Evolutionary conservation across 1,140 invertebrate genomes (phyloP), one percentile per base, ranked within the genome.

Genomic region (Cephus cinctus): DNA sequence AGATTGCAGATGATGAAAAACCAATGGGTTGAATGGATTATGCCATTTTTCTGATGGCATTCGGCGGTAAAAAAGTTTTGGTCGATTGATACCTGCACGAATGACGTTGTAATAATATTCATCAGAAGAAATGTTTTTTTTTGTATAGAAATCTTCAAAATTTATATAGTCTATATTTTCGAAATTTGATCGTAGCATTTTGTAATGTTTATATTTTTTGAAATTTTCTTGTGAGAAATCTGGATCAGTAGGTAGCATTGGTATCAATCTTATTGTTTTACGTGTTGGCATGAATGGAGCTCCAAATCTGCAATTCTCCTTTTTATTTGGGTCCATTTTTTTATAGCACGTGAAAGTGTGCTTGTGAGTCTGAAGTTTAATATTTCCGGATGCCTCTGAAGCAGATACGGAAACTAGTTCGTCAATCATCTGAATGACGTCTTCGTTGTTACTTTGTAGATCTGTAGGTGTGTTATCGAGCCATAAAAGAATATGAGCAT

Each of bases 11-110:
- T 54, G 20, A 21, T 55, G 42, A 15, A 62, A 38, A 9, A 66
- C 52, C 18, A 53, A 64, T 11, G 63, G 63, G 61, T 66, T 64
- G 43, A 59, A 64, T 15, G 55, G 36, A 45, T 66, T 66, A 32
- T 39, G 39, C 61, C 58, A 63, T 47, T 57, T 63, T 47, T 67
- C 52, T 14, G 18, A 20, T 4, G 49, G 23, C 27, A 51, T n/a
- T 6, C 62, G 45, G 47, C 56, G 57, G 0, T 46, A 25, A 38
- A 63, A 60, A 22, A 63, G 35, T 38, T 15, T 52, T 15, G 59
- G 54, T 40, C 62, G 34, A 38, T n/a, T 54, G 16, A 62, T 56
- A 11, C 52, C 57, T 35, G 57, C 52, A 36, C 56, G 36, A 4
- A 63, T 16, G 1, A 63, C 48, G 40, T 65, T 30, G 11, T 34